These are phyloP conservation scores for Sicus ferrugineus DNA, from an alignment of 2,888 invertebrate genomes.

Conservation along the genomic window DNA sequence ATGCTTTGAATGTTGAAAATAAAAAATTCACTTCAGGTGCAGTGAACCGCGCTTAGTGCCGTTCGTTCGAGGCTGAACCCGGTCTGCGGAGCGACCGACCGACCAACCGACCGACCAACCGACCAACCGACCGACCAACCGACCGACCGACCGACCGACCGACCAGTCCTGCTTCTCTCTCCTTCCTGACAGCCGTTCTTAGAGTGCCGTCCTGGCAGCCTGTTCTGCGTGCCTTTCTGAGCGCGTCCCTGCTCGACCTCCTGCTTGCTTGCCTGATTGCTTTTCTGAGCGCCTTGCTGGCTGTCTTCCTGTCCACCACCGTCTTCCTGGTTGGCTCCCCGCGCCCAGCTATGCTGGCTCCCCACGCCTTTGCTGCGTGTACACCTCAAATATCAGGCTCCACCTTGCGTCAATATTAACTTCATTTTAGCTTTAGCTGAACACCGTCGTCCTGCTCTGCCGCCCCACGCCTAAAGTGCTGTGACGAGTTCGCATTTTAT, in stretches of 20 bases:
- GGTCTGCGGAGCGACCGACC: too few species aligned
- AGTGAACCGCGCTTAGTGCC: too few species aligned
- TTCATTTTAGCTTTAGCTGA: slow-evolving; percentile 13
- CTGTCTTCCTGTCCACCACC: too few species aligned
- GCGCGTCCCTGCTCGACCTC: slow-evolving; percentile 34
- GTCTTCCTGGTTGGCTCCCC: too few species aligned
- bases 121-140: too few species aligned
- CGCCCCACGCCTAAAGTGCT: not conserved
- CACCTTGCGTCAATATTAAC: slow-evolving; percentile 41
- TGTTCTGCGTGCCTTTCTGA: too few species aligned
- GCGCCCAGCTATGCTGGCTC: too few species aligned
- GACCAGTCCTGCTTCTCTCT: slow-evolving; percentile 14
- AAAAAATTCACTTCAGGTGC: slow-evolving; percentile 13
- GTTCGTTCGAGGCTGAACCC: too few species aligned
- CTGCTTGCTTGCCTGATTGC: slow-evolving; percentile 6
- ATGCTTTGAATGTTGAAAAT: slow-evolving; percentile 46
- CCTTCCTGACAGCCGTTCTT: not conserved
- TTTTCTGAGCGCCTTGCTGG: not conserved
- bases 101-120: too few species aligned
- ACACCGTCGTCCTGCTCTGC: not conserved
- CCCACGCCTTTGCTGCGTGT: slow-evolving; percentile 13
- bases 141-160: too few species aligned
- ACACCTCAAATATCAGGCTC: slow-evolving; percentile 38
- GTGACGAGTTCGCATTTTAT: not conserved
- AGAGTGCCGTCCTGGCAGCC: too few species aligned